These are phyloP conservation scores for Onychomys torridus DNA, from an alignment of 2,797 vertebrate species.

Conservation along the genomic window DNA sequence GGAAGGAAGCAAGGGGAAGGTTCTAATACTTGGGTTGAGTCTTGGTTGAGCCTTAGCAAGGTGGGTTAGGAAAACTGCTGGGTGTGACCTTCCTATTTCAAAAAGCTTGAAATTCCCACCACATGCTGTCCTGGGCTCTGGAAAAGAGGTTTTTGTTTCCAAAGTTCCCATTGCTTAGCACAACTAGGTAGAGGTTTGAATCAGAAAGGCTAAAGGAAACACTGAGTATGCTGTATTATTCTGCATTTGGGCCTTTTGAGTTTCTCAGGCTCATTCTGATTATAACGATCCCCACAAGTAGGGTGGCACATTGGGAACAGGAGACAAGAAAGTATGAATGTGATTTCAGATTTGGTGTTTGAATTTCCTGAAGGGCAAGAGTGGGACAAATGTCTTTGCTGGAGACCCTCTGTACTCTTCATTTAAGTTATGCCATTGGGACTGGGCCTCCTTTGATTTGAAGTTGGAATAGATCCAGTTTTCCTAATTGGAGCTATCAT, in stretches of 20 bases:
- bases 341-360: conserved; percentile 62
- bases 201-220: conserved; percentile 3
- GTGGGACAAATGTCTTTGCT: conserved; percentile 61
- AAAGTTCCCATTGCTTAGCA: conserved; percentile 66
- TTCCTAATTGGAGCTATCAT: conserved; percentile 79
- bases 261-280: conserved; percentile 65
- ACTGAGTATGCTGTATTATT: conserved; percentile 35
- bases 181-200: conserved; percentile 60
- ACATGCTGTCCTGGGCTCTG: conserved; percentile 55
- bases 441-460: conserved; percentile 74
- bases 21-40: conserved; percentile 15
- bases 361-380: conserved; percentile 60
- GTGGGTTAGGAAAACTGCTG: conserved; percentile 67
- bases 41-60: conserved; percentile 39
- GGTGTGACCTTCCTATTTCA: conserved; percentile 70
- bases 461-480: conserved; percentile 77
- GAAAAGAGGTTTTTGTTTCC: conserved; percentile 68
- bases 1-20: conserved; percentile 53
- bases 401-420: conserved; percentile 48
- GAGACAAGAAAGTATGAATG: conserved; percentile 42
- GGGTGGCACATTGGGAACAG: conserved; percentile 44
- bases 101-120: conserved; percentile 59
- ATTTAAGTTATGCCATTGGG: conserved; percentile 65
- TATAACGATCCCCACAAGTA: conserved; percentile 6
- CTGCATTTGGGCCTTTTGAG: conserved; percentile 32